Evolutionary conservation across 2,888 invertebrate species (phyloP).

Genomic region (Drosophila demipolita): DNA sequence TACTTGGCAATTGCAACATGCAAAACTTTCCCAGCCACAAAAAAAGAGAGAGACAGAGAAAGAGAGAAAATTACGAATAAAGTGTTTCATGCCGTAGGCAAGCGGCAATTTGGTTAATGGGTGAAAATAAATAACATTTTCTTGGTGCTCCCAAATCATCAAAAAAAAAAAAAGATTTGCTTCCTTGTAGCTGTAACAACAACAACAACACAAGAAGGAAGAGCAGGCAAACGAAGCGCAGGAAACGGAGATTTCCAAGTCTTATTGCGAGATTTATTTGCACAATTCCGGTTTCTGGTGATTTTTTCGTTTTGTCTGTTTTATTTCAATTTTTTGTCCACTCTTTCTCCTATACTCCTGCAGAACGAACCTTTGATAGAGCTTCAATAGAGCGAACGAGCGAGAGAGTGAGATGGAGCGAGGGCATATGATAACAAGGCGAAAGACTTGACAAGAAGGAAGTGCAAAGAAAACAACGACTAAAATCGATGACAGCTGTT

Average conservation of each 20-base stretch:
- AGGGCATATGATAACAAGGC: slow-evolving; percentile 51
- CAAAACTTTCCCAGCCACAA: slow-evolving; percentile 50
- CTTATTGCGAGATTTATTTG: slow-evolving; percentile 77
- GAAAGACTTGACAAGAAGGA: slow-evolving; percentile 57
- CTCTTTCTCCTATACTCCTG: slow-evolving; percentile 35
- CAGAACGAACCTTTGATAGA: slow-evolving; percentile 26
- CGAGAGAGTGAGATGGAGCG: neutral
- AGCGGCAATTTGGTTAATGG: slow-evolving; percentile 69
- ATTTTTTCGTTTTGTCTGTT: slow-evolving; percentile 51
- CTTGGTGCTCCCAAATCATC: slow-evolving; percentile 58
- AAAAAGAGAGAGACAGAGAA: slow-evolving; percentile 1
- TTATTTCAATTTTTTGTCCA: slow-evolving; percentile 58
- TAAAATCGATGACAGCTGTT: slow-evolving; percentile 67
- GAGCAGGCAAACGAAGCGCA: slow-evolving; percentile 23
- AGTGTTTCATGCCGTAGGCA: slow-evolving; percentile 41
- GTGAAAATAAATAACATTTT: slow-evolving; percentile 77
- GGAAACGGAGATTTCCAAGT: slow-evolving; percentile 45
- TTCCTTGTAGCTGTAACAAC: slow-evolving; percentile 54
- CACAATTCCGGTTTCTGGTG: slow-evolving; percentile 76
- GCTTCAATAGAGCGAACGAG: slow-evolving; percentile 11
- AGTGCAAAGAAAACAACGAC: slow-evolving; percentile 38
- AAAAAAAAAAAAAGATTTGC: slow-evolving; percentile 47
- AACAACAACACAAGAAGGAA: slow-evolving; percentile 28
- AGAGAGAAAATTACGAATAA: slow-evolving; percentile 4
- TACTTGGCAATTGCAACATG: slow-evolving; percentile 29